phyloP scores from a whole-genome alignment of 2,113 vertebrate species.

The Melanocharis versteri region DNA sequence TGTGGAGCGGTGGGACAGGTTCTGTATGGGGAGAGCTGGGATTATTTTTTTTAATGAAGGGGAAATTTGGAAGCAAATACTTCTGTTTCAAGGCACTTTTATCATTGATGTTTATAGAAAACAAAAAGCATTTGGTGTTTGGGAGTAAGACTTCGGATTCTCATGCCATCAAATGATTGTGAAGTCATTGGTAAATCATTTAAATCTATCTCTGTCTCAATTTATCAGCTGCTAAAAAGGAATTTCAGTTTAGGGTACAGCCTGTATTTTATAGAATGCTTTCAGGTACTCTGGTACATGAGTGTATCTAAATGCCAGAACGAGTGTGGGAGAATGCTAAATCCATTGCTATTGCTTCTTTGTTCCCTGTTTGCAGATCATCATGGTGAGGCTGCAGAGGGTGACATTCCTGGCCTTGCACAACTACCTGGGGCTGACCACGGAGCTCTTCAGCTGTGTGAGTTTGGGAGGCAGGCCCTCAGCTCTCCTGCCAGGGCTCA shows the following conservation, averaged over 20 bases:
- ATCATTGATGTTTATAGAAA: background rate
- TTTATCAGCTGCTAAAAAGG: background rate
- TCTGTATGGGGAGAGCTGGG: background rate
- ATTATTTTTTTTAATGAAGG: background rate
- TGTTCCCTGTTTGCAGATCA: conserved; percentile 76
- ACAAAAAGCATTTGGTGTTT: background rate
- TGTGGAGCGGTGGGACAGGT: background rate
- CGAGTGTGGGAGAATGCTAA: background rate
- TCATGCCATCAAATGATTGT: background rate
- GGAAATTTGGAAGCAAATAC: background rate
- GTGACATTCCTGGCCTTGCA: conserved; percentile 92
- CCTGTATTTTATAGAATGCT: background rate
- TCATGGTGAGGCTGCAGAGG: conserved; percentile 95
- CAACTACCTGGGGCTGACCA: conserved; percentile 93
- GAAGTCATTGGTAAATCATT: background rate
- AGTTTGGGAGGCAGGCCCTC: conserved; percentile 12
- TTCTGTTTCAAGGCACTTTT: background rate
- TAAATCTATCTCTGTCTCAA: background rate
- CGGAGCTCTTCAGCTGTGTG: conserved; percentile 90
- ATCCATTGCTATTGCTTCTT: background rate
- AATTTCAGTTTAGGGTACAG: background rate
- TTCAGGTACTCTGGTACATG: background rate
- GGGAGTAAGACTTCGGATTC: background rate
- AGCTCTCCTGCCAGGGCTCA: background rate
- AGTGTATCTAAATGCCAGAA: background rate